Evolutionary conservation across 2,888 invertebrate species (phyloP).

Genomic region (Heliothis peltigera): DNA sequence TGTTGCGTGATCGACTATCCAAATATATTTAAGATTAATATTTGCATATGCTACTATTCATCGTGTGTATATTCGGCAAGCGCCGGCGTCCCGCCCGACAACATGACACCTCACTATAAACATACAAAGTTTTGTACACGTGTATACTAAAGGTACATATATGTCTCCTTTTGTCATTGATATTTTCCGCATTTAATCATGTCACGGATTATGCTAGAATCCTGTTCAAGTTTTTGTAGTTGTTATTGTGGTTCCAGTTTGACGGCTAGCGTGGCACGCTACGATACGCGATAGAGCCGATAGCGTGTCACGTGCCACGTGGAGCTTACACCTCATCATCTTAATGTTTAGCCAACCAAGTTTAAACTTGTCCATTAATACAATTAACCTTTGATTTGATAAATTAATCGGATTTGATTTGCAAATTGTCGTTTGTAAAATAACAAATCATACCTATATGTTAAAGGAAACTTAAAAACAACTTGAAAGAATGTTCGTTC

Average conservation of each 20-base stretch:
- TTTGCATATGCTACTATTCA: conserved; percentile 43
- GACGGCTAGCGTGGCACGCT: conserved; percentile 49
- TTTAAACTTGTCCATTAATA: conserved; percentile 22
- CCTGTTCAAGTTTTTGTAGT: conserved; percentile 78
- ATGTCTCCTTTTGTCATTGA: conserved; percentile 75
- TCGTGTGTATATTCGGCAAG: conserved; percentile 16
- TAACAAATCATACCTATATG: background rate
- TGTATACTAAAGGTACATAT: conserved; percentile 65
- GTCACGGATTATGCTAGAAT: conserved; percentile 75
- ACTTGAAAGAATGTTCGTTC: background rate
- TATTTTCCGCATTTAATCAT: conserved; percentile 72
- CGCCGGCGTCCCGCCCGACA: conserved; percentile 36
- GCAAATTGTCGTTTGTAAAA: conserved; percentile 3
- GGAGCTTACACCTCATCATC: conserved; percentile 5
- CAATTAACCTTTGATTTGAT: conserved; percentile 33
- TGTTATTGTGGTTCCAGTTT: conserved; percentile 57
- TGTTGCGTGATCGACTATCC: conserved; percentile 42
- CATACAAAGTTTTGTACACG: conserved; percentile 62
- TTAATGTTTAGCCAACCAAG: conserved; percentile 32
- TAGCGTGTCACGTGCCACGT: conserved; percentile 46
- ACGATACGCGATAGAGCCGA: conserved; percentile 37
- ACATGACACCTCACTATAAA: conserved; percentile 38
- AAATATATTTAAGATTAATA: conserved; percentile 36
- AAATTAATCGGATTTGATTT: conserved; percentile 9
- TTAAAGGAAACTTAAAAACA: background rate